phyloP scores from a whole-genome alignment of 2,113 vertebrate genomes.

The Hyaena hyaena region DNA sequence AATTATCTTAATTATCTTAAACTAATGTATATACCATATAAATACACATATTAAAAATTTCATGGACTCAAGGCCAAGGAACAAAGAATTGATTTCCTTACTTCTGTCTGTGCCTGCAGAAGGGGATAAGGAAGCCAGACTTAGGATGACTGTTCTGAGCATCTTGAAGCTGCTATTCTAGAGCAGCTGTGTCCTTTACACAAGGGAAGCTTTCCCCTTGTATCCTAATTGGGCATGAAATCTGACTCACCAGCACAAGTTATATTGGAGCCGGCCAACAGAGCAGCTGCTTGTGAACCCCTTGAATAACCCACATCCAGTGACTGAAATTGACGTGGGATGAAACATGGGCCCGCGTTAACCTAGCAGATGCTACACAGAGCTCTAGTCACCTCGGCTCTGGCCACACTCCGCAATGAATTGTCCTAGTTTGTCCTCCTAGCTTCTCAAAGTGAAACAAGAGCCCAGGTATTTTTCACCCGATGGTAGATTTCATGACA shows the following conservation, averaged over 20 bases:
- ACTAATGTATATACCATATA: background rate
- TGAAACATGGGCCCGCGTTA: background rate
- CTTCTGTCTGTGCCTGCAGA: background rate
- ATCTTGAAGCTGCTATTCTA: constrained; percentile 37
- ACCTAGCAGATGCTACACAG: constrained; percentile 44
- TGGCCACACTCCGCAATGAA: background rate
- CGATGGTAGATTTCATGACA: background rate
- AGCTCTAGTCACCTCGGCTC: background rate
- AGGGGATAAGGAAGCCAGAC: background rate
- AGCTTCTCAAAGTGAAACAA: background rate
- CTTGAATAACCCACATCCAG: constrained; percentile 55
- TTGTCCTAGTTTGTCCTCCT: background rate
- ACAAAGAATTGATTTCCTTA: background rate
- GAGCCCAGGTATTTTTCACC: background rate
- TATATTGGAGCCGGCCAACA: constrained; percentile 53
- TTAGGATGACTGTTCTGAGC: background rate
- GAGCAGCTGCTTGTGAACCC: constrained; percentile 73
- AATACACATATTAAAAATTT: background rate
- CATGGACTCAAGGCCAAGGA: background rate
- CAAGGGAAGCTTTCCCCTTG: constrained; percentile 72
- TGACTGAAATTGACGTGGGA: constrained; percentile 40
- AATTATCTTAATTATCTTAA: background rate
- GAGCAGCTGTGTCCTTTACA: constrained; percentile 79
- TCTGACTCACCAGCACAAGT: constrained; percentile 75
- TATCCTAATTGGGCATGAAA: constrained; percentile 80